A percentile compares a stretch with the other conserved stretches of the same genome.
Conservation (phyloP, 2,797 vertebrate genomes). For the Falco biarmicus region DNA sequence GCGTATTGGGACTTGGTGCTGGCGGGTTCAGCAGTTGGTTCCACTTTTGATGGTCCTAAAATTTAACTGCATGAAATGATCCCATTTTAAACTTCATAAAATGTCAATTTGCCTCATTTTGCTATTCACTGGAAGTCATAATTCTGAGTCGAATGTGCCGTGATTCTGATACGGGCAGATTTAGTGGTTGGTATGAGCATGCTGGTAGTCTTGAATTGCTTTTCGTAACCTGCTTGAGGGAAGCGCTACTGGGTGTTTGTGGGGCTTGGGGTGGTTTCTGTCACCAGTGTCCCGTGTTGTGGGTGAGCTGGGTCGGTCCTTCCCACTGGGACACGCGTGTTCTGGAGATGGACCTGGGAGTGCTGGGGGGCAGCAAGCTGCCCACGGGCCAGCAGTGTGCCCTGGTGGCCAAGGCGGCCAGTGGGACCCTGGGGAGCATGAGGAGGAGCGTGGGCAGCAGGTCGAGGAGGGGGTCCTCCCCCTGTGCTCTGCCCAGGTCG, state of each 20-base stretch:
- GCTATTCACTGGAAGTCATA: neutral
- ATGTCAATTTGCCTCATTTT: neutral
- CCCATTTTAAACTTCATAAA: neutral
- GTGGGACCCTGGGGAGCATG: no score
- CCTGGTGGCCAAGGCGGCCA: no score
- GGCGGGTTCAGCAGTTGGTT: neutral
- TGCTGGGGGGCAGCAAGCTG: no score
- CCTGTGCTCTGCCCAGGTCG: no score
- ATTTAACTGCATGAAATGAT: neutral
- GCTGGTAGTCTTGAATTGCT: fast-evolving
- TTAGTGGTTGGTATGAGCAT: fast-evolving
- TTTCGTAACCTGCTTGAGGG: neutral
- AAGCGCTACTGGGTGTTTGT: fast-evolving
- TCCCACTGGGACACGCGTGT: fast-evolving
- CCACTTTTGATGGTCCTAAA: neutral
- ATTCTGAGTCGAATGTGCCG: neutral
- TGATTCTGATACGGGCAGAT: neutral
- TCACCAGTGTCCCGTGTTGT: fast-evolving
- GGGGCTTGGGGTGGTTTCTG: neutral
- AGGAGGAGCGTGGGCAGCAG: no score
- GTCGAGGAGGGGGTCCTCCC: no score
- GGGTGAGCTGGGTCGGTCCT: fast-evolving
- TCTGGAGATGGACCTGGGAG: no score
- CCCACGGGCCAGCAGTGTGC: no score
- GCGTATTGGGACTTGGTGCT: neutral